Conservation (phyloP, 2,888 invertebrate genomes). For the Amphipyra tragopoginis region DNA sequence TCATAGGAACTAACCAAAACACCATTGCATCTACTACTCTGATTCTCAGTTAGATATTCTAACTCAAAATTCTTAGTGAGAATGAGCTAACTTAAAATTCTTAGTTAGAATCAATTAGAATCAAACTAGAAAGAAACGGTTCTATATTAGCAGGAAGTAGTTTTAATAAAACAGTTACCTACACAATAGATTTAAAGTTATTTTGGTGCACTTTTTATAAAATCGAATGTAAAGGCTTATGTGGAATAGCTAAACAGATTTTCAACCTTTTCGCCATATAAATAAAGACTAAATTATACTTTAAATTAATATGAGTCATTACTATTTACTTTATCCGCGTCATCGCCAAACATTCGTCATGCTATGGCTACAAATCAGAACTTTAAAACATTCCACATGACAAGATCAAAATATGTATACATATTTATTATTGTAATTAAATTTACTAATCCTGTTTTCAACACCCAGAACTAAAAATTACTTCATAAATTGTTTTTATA, state of each 20-base stretch:
- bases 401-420: neutral
- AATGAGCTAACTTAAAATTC: too few species aligned
- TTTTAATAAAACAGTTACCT: neutral
- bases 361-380: neutral
- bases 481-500: neutral
- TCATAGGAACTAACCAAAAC: too few species aligned
- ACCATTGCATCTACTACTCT: too few species aligned
- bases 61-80: too few species aligned
- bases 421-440: neutral
- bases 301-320: slow-evolving; percentile 1
- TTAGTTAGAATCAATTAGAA: too few species aligned
- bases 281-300: neutral
- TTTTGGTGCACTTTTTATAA: neutral
- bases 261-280: neutral
- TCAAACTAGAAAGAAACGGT: too few species aligned
- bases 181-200: neutral
- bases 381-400: slow-evolving; percentile 1
- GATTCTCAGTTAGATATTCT: too few species aligned
- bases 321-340: slow-evolving; percentile 11
- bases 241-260: neutral
- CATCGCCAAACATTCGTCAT: slow-evolving; percentile 19
- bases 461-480: neutral
- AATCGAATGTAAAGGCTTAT: neutral
- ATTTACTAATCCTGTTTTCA: neutral
- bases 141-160: neutral